phyloP scores from a whole-genome alignment of 2,888 invertebrate species.

The Mesochorus sp. region DNA sequence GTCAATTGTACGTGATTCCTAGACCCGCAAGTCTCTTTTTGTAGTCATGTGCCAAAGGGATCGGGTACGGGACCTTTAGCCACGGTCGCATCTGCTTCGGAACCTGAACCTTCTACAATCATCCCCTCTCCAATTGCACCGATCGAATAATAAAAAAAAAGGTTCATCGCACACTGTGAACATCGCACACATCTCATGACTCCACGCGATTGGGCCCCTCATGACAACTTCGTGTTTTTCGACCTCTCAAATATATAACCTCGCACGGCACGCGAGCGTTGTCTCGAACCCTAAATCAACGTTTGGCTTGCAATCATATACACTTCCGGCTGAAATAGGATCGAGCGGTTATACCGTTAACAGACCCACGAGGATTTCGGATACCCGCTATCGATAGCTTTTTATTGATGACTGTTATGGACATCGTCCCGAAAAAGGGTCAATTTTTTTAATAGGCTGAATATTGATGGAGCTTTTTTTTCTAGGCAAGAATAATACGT shows the following conservation, averaged over 20 bases:
- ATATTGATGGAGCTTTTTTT: too few relatives aligned
- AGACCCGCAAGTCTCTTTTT: conserved; percentile 23
- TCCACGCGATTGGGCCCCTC: not conserved
- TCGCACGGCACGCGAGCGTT: conserved; percentile 50
- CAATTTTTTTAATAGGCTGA: too few relatives aligned
- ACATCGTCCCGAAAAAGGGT: too few relatives aligned
- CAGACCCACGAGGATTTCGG: not conserved
- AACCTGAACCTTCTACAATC: conserved; percentile 28
- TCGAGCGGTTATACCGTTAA: not conserved
- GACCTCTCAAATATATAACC: not conserved
- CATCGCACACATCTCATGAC: not conserved
- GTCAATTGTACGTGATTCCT: conserved; percentile 36
- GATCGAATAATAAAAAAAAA: conserved; percentile 1
- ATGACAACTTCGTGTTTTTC: conserved; percentile 1
- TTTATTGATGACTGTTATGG: too few relatives aligned
- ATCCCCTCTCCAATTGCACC: not conserved
- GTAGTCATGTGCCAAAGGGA: conserved; percentile 28
- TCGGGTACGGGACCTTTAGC: conserved; percentile 1
- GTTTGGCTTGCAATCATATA: conserved; percentile 11
- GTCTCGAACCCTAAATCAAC: conserved; percentile 29
- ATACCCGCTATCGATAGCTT: conserved; percentile 10
- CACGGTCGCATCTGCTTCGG: conserved; percentile 12
- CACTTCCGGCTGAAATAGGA: conserved; percentile 36
- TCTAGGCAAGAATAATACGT: too few relatives aligned
- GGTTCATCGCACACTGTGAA: conserved; percentile 42